Evolutionary conservation across 2,888 invertebrate species (phyloP).

Genomic region (Nasonovia ribisnigri): DNA sequence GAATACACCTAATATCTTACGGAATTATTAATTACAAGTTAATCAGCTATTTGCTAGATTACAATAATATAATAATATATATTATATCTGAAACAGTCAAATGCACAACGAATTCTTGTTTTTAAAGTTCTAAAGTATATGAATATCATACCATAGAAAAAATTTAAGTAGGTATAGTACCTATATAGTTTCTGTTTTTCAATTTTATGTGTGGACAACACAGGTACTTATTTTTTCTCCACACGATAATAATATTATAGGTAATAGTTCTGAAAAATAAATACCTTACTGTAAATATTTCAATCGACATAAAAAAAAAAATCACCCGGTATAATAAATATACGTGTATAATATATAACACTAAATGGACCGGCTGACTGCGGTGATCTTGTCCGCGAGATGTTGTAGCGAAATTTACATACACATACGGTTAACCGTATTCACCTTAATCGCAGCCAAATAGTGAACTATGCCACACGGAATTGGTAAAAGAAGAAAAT

Average conservation of each 20-base stretch:
- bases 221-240: background rate
- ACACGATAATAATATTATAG: background rate
- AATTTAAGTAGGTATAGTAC: background rate
- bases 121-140: no score
- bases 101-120: background rate
- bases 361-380: background rate
- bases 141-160: no score
- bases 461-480: background rate
- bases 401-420: slow-evolving; percentile 3
- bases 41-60: background rate
- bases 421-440: background rate
- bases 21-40: background rate
- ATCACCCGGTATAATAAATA: slow-evolving; percentile 14
- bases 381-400: background rate
- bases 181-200: background rate
- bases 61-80: background rate
- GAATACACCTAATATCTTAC: background rate
- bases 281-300: background rate
- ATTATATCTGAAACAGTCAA: background rate
- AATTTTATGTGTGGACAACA: background rate
- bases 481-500: background rate
- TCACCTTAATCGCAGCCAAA: background rate
- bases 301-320: background rate
- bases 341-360: background rate
- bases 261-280: no score